Base-by-base conservation (phyloP, 2,113 vertebrate genomes). In the Eretmochelys imbricata region DNA sequence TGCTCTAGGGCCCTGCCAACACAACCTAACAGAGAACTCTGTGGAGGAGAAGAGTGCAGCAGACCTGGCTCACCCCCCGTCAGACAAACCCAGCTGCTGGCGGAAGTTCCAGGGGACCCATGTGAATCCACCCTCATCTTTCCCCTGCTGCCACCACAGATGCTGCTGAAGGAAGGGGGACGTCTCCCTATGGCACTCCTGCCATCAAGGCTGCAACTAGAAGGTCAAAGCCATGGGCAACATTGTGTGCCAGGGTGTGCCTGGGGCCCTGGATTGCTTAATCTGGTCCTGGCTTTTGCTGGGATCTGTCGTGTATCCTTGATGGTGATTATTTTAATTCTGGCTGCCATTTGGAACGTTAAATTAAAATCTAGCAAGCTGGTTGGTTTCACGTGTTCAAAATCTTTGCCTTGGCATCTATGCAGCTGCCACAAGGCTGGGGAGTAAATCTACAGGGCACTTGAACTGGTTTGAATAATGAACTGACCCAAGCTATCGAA, bases 1-100 rank as follows among this genome's bases (percentile, higher is more conserved):
- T 96, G 87, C 89, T 95, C 50, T 94, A 91, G 53, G 96, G 94
- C 90, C 79, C 93, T 96, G 65, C n/a, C 7, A n/a, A 19, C 35
- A n/a, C 31, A n/a, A 8, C 19, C 92, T 83, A 29, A 89, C 93
- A 95, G 89, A 89, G 76, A 94, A 75, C 38, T 79, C 80, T 83
- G 91, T 9, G 94, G 91, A 31, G 76, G 87, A 87, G 1, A 14
- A 29, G 80, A 69, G 53, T 84, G 83, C 87, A 87, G 49, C 4
- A 38, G 93, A 69, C 49, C 72, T 92, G 19, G 24, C 65, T 31
- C 12, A 31, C 5, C 27, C 57, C 57, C 57, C 3, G 13, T 62
- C 27, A 62, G 57, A 62, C 57, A 62, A 62, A 31, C 57, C 27
- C 27, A 62, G 57, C 27, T 31, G 57, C 57, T 62, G 57, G 57